Evolutionary conservation across 2,797 vertebrate species (phyloP).

Genomic region (Leptatherina wallacei): DNA sequence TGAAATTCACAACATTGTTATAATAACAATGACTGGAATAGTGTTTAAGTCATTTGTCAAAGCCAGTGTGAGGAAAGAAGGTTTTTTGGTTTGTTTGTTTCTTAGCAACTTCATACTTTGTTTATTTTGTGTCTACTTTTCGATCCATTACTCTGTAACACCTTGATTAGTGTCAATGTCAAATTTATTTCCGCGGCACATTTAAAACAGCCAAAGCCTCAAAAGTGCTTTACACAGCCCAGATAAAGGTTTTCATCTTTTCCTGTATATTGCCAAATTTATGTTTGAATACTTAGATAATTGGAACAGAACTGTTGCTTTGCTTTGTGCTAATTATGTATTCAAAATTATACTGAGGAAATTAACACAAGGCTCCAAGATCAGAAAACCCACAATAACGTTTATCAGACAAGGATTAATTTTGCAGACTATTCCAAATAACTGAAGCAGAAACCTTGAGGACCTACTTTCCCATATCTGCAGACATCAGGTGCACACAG

Average conservation of each 20-base stretch:
- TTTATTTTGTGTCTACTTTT: slow-evolving; percentile 1
- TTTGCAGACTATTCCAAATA: background rate
- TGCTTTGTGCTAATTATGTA: background rate
- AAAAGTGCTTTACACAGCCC: background rate
- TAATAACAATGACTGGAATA: slow-evolving; percentile 41
- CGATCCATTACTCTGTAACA: background rate
- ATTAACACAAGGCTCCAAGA: background rate
- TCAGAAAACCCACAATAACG: background rate
- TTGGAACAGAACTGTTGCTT: background rate
- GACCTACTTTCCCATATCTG: background rate
- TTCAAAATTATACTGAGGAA: background rate
- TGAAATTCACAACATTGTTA: slow-evolving; percentile 54
- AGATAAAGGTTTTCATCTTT: background rate
- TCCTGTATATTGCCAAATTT: background rate
- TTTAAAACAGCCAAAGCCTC: no score
- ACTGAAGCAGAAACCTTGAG: background rate
- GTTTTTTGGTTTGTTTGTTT: background rate
- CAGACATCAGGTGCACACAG: background rate
- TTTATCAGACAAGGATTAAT: background rate
- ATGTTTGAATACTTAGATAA: background rate
- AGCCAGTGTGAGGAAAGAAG: slow-evolving; percentile 30
- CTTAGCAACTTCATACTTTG: background rate
- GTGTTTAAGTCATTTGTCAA: slow-evolving; percentile 56
- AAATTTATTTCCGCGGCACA: no score
- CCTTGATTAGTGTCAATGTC: background rate